A percentile compares a stretch with the other conserved stretches of the same genome.
phyloP scores from a whole-genome alignment of 2,113 vertebrate species.

The Trachemys scripta region DNA sequence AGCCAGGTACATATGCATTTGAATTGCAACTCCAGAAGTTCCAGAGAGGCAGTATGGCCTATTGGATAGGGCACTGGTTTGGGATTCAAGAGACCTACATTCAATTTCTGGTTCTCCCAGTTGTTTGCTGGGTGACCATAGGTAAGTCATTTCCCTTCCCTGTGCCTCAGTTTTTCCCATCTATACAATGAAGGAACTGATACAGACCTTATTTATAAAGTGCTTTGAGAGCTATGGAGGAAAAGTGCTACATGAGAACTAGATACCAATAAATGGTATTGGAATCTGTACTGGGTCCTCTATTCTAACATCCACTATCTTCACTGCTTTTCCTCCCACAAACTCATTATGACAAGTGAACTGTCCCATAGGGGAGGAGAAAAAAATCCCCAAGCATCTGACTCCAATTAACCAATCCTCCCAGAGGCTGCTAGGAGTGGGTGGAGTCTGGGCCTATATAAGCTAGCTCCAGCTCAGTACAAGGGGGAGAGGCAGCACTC shows the following conservation, averaged over 20 bases:
- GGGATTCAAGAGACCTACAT: neutral
- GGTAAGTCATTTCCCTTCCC: neutral
- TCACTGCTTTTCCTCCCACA: neutral
- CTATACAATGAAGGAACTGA: neutral
- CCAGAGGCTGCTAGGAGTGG: neutral
- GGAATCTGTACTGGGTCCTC: neutral
- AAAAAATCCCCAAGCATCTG: neutral
- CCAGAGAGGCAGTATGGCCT: fast-evolving
- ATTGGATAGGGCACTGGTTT: neutral
- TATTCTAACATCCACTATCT: constrained; percentile 1
- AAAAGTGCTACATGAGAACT: neutral
- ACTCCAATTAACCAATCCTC: neutral
- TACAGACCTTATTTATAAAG: constrained; percentile 38
- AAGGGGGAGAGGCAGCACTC: neutral
- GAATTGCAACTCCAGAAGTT: neutral
- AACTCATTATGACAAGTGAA: neutral
- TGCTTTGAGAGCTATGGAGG: constrained; percentile 13
- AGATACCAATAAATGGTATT: neutral
- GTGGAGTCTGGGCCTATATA: neutral
- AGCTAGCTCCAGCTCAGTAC: neutral
- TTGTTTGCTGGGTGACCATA: neutral
- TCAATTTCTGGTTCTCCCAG: neutral
- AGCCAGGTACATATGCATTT: neutral
- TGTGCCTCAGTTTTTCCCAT: neutral
- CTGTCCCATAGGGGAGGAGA: neutral